These are phyloP conservation scores for Drosophila quinaria DNA, from an alignment of 2,888 invertebrate genomes.

Conservation along the genomic window DNA sequence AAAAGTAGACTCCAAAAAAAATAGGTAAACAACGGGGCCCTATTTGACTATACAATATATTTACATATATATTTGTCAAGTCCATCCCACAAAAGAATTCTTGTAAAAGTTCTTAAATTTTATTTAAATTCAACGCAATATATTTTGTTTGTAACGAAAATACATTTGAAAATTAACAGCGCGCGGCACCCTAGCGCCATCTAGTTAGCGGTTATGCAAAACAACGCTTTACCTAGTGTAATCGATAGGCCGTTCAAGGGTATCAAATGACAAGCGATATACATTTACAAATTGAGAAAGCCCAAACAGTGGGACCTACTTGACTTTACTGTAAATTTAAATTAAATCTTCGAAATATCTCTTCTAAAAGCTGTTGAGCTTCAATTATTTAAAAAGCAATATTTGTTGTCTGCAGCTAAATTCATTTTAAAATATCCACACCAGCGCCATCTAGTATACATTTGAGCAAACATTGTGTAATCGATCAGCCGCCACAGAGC, in stretches of 20 bases:
- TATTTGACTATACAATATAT: conserved; percentile 23
- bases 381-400: too few relatives aligned
- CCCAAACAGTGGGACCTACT: too few relatives aligned
- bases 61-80: conserved; percentile 24
- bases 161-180: conserved; percentile 35
- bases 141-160: not conserved
- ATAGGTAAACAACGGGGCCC: not conserved
- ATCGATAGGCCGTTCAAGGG: too few relatives aligned
- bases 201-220: conserved; percentile 10
- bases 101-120: conserved; percentile 14
- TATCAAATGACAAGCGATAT: too few relatives aligned
- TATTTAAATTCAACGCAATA: conserved; percentile 1
- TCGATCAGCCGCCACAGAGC: conserved; percentile 19
- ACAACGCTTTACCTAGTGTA: not conserved
- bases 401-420: too few relatives aligned
- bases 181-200: conserved; percentile 23
- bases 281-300: too few relatives aligned
- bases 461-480: not conserved
- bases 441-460: too few relatives aligned
- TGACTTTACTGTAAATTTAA: too few relatives aligned
- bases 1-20: conserved; percentile 12
- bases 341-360: too few relatives aligned
- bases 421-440: too few relatives aligned
- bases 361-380: too few relatives aligned
- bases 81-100: not conserved